phyloP scores from a whole-genome alignment of 2,113 vertebrate species.

The Erythrocercus mccallii region DNA sequence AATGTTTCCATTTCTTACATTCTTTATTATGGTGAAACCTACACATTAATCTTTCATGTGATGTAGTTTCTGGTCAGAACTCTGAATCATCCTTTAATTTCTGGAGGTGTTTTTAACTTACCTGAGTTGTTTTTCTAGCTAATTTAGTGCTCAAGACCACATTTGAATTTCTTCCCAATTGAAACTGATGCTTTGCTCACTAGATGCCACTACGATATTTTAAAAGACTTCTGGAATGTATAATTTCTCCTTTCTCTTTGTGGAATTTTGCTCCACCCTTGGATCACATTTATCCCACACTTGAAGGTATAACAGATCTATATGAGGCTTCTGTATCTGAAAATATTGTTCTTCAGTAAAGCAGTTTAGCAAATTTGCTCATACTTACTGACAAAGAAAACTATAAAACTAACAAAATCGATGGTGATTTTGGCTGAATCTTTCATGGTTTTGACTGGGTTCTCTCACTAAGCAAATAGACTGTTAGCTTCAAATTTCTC shows the following conservation, averaged over 20 bases:
- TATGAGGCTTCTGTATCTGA: background rate
- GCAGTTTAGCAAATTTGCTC: background rate
- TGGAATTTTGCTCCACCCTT: background rate
- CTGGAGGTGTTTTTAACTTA: slow-evolving; percentile 25
- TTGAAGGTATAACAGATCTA: slow-evolving; percentile 6
- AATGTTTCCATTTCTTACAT: slow-evolving; percentile 36
- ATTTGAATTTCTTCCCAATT: slow-evolving; percentile 12
- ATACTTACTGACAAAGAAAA: slow-evolving; percentile 18
- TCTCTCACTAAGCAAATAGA: slow-evolving; percentile 31
- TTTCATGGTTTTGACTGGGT: slow-evolving; percentile 29
- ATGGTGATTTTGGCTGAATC: slow-evolving; percentile 35
- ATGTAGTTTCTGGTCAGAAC: slow-evolving; percentile 39
- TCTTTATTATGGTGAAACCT: slow-evolving; percentile 27
- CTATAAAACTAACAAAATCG: background rate
- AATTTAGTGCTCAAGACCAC: background rate
- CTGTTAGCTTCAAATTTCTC: background rate
- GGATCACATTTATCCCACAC: background rate
- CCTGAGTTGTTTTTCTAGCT: slow-evolving; percentile 18
- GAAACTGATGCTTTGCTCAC: slow-evolving; percentile 43
- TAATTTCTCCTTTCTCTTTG: background rate
- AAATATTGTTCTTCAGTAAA: slow-evolving; percentile 16
- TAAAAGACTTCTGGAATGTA: slow-evolving; percentile 32
- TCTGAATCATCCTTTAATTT: slow-evolving; percentile 44
- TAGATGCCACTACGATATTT: slow-evolving; percentile 38
- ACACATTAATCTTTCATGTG: background rate